Base-by-base conservation (phyloP, 1,140 invertebrate genomes). In the Drosophila insularis region DNA sequence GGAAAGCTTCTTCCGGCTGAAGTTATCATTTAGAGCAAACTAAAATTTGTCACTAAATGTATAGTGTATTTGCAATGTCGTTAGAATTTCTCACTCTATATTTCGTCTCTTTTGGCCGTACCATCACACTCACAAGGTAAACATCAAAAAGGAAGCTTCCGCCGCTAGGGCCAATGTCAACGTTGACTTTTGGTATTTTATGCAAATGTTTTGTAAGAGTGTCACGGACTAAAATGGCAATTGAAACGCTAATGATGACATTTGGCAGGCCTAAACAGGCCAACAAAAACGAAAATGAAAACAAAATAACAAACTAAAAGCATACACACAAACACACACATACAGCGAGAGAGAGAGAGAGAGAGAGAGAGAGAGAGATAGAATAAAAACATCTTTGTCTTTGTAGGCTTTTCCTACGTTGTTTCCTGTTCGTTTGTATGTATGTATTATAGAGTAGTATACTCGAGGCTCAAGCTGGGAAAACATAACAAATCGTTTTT, bases 191-290 rank as follows among this genome's bases (percentile, higher is more conserved):
- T 76, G 73, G 71, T 79, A 80, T 87, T 89, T 89, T 87, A 87
- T 87, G 82, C 82, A 87, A 87, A 87, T 87, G 82, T 58, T 82
- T 79, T 75, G 43, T 50, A 79, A 86, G 55, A 58, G 76, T 89
- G 82, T 87, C 82, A 87, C 85, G 84, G 84, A 77, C 84, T 89
- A 87, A 87, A 87, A 89, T 78, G 84, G 87, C 87, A 90, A 90
- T 90, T 90, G 87, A 90, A 90, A 90, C 87, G 81, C 87, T 90
- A 90, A 90, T 90, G 87, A 90, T 90, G 87, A 90, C 87, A 90
- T 90, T 90, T 90, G 87, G 81, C 76, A 80, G 75, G 71, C 75
- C 79, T 80, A 76, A 89, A 74, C 78, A 79, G 68, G 50, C 56
- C 63, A 17, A 19, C 46, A 54, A 53, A 63, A 74, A 71, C 23